Conservation (phyloP, 2,888 invertebrate genomes). For the Heteropelma amictum region DNA sequence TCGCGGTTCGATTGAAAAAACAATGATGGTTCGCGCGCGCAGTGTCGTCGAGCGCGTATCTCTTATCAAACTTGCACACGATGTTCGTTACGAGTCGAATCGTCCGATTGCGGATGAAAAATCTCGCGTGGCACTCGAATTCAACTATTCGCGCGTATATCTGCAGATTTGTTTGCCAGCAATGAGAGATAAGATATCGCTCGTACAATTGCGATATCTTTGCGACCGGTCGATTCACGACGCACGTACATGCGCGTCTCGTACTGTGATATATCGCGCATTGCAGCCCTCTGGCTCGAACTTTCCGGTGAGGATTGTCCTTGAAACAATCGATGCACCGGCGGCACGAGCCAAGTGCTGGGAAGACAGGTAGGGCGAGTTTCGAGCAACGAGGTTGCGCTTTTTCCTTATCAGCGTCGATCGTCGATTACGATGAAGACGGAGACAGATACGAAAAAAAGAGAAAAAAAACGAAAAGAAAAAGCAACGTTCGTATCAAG, state of each 20-base stretch:
- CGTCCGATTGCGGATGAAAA: slow-evolving; percentile 35
- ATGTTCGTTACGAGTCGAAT: too few relatives aligned
- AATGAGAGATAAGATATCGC: slow-evolving; percentile 8
- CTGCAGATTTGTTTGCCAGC: slow-evolving; percentile 40
- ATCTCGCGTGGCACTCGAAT: slow-evolving; percentile 7
- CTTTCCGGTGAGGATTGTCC: too few relatives aligned
- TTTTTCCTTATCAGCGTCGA: slow-evolving; percentile 19
- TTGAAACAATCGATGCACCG: not conserved
- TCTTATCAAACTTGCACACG: too few relatives aligned
- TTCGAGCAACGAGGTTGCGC: not conserved
- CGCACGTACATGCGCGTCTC: too few relatives aligned
- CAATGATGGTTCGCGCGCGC: too few relatives aligned
- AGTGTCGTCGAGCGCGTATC: slow-evolving; percentile 11
- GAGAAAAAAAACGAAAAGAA: slow-evolving; percentile 13
- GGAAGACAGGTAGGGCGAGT: not conserved
- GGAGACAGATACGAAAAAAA: not conserved
- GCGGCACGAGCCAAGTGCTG: not conserved
- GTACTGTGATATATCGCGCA: too few relatives aligned
- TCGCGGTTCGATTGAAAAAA: too few relatives aligned
- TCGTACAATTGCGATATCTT: not conserved
- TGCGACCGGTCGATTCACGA: too few relatives aligned
- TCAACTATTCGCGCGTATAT: slow-evolving; percentile 13
- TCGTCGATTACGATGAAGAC: not conserved
- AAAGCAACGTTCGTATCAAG: too few relatives aligned
- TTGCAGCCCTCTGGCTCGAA: too few relatives aligned